Evolutionary conservation across 1,140 invertebrate species (phyloP).

Genomic region (Hylaeus volcanicus): DNA sequence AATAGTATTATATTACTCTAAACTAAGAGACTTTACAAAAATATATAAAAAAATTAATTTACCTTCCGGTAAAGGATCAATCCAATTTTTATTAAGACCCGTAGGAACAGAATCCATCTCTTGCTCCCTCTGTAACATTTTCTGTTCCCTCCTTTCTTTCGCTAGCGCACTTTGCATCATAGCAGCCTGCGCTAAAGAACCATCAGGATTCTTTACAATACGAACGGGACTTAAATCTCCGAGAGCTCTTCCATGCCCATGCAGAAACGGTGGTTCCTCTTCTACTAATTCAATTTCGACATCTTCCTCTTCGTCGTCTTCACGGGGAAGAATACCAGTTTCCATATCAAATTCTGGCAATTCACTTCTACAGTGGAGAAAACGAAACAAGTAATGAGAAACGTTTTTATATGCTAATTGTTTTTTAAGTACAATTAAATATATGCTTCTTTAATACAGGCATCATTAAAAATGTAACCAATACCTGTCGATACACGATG

Average conservation of each 20-base stretch:
- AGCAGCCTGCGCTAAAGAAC: slow-evolving; percentile 97
- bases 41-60: slow-evolving; percentile 49
- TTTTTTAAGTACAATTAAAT: not conserved
- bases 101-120: slow-evolving; percentile 93
- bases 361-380: slow-evolving; percentile 90
- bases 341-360: slow-evolving; percentile 96
- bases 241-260: slow-evolving; percentile 92
- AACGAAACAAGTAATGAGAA: slow-evolving; percentile 67
- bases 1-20: not conserved
- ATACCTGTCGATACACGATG: slow-evolving; percentile 82
- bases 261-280: slow-evolving; percentile 98
- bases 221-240: slow-evolving; percentile 97
- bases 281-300: slow-evolving; percentile 99
- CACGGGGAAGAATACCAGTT: slow-evolving; percentile 92
- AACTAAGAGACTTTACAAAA: not conserved
- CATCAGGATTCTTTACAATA: slow-evolving; percentile 99
- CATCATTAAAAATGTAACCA: not conserved
- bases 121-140: slow-evolving; percentile 95
- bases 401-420: not conserved
- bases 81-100: slow-evolving; percentile 95
- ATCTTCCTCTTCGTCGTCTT: slow-evolving; percentile 97
- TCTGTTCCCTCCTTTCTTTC: slow-evolving; percentile 96
- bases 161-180: slow-evolving; percentile 99
- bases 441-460: not conserved
- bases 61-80: slow-evolving; percentile 95